Evolutionary conservation across 2,888 invertebrate species (phyloP).

Genomic region (Gymnocheta viridis): DNA sequence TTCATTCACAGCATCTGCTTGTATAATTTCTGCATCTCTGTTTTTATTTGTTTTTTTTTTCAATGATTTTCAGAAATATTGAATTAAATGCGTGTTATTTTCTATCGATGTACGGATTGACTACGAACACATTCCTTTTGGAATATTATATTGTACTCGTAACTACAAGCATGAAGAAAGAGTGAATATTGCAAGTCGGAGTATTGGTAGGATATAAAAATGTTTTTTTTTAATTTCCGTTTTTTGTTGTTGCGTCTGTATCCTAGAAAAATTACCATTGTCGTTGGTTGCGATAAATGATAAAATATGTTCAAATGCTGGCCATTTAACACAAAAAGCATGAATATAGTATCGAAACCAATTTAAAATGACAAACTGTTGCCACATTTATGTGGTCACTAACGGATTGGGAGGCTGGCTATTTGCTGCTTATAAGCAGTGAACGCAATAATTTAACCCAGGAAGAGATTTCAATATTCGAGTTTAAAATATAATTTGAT

Average conservation of each 20-base stretch:
- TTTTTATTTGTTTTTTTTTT: slow-evolving; percentile 19
- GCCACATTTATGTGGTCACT: slow-evolving; percentile 65
- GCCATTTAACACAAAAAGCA: slow-evolving; percentile 64
- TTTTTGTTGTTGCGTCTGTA: slow-evolving; percentile 22
- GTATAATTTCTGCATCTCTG: slow-evolving; percentile 17
- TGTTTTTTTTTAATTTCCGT: background rate
- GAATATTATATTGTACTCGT: slow-evolving; percentile 23
- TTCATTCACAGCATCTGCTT: slow-evolving; percentile 33
- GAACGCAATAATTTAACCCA: background rate
- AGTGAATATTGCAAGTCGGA: slow-evolving; percentile 8
- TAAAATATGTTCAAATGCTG: slow-evolving; percentile 69
- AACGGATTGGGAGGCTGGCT: background rate
- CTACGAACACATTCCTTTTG: slow-evolving; percentile 31
- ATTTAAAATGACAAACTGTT: slow-evolving; percentile 72
- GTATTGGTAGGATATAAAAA: slow-evolving; percentile 42
- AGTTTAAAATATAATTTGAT: background rate
- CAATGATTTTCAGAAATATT: slow-evolving; percentile 53
- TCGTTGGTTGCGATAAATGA: slow-evolving; percentile 66
- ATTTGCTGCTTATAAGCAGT: slow-evolving; percentile 1
- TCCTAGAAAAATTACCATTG: slow-evolving; percentile 50
- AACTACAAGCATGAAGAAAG: slow-evolving; percentile 6
- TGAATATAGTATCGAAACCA: slow-evolving; percentile 65
- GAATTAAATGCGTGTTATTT: slow-evolving; percentile 67
- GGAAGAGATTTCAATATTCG: background rate
- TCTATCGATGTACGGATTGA: slow-evolving; percentile 37